Conservation (phyloP, 2,113 vertebrate genomes). For the Ibidorhyncha struthersii region DNA sequence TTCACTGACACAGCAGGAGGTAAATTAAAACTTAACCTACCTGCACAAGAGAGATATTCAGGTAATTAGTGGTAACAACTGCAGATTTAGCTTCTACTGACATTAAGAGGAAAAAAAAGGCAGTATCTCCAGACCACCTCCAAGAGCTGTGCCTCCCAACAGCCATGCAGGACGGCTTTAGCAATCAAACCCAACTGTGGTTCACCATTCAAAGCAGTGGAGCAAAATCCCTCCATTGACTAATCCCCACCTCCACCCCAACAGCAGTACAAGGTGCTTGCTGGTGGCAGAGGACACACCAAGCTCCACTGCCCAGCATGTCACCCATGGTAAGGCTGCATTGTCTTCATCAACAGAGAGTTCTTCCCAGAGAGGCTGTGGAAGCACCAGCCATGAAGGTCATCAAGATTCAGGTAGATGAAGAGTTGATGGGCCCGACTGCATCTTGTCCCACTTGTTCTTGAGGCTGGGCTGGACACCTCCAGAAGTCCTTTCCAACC, state of each 20-base stretch:
- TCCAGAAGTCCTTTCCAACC: not conserved
- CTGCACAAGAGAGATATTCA: constrained; percentile 17
- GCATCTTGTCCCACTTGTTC: not conserved
- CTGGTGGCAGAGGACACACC: not conserved
- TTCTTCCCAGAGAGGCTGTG: not conserved
- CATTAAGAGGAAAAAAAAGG: fast-evolving
- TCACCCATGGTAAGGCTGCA: not conserved
- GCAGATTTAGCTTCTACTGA: constrained; percentile 22
- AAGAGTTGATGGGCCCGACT: not conserved
- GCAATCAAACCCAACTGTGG: not conserved
- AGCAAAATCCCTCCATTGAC: not conserved
- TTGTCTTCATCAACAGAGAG: not conserved
- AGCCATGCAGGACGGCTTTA: not conserved
- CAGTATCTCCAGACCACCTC: not conserved
- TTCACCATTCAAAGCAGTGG: not conserved
- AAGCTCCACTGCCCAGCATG: fast-evolving
- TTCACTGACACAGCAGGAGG: constrained; percentile 43
- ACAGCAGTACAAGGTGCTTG: fast-evolving
- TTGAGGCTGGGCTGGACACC: not conserved
- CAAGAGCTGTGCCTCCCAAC: not conserved
- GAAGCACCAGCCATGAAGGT: not conserved
- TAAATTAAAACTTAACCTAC: constrained; percentile 56
- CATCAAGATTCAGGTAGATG: not conserved
- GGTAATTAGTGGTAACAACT: constrained; percentile 28
- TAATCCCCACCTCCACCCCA: not conserved